These are phyloP conservation scores for Puntigrus tetrazona DNA, from an alignment of 2,113 vertebrate species.

Conservation along the genomic window DNA sequence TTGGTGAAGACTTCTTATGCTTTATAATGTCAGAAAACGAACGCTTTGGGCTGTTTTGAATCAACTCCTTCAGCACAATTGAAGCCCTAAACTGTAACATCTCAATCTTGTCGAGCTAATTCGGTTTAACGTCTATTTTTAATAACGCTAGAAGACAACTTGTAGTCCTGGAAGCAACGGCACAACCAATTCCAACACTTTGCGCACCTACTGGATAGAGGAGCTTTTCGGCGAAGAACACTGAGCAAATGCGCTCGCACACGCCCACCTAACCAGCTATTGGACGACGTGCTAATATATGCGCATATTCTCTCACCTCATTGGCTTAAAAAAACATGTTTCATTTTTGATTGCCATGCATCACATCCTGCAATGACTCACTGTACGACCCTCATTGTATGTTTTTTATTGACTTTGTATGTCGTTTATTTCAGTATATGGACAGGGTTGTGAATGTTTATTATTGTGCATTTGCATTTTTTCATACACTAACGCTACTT, in stretches of 20 bases:
- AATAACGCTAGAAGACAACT: constrained; percentile 2
- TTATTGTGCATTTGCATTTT: neutral
- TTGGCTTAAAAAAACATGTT: constrained; percentile 2
- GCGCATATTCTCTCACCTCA: constrained; percentile 48
- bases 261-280: constrained; percentile 58
- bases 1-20: constrained; percentile 58
- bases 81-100: constrained; percentile 78
- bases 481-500: too few species aligned
- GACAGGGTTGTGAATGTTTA: neutral
- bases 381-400: neutral
- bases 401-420: neutral
- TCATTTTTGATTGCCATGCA: constrained; percentile 5
- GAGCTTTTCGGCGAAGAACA: neutral
- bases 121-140: constrained; percentile 49
- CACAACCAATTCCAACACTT: neutral
- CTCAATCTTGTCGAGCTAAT: constrained; percentile 69
- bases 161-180: neutral
- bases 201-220: constrained; percentile 45
- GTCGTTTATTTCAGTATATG: neutral
- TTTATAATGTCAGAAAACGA: constrained; percentile 54
- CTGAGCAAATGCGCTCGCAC: constrained; percentile 37
- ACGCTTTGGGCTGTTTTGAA: constrained; percentile 69
- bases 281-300: constrained; percentile 58
- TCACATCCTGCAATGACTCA: constrained; percentile 14
- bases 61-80: constrained; percentile 74